A percentile compares a stretch with the other conserved stretches of the same genome.
Conservation (phyloP, 2,113 vertebrate species). For the Tautogolabrus adspersus region DNA sequence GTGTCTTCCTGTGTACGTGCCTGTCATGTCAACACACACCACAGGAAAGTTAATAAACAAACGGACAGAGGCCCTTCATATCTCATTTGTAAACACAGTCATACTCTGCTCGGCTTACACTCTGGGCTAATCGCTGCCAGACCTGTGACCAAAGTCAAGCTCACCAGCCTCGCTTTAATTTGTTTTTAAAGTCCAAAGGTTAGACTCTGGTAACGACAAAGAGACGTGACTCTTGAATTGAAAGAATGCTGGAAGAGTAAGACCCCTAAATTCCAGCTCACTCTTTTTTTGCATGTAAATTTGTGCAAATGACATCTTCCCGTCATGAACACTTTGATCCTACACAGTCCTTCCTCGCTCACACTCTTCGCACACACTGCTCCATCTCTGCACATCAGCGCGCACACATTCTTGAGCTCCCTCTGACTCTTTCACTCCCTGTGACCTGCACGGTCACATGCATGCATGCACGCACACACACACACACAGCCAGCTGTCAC, state of each 20-base stretch:
- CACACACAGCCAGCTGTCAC: slow-evolving; percentile 55
- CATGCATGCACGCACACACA: background rate
- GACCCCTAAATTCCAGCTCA: slow-evolving; percentile 9
- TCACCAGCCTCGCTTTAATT: background rate
- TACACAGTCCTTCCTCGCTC: slow-evolving; percentile 8
- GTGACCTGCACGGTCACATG: background rate
- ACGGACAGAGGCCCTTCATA: background rate
- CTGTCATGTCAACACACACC: background rate
- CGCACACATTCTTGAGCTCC: background rate
- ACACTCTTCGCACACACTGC: background rate
- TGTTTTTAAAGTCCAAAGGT: slow-evolving; percentile 13
- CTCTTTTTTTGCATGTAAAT: background rate
- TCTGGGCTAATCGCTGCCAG: slow-evolving; percentile 10
- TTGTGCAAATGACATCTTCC: background rate
- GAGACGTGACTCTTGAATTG: slow-evolving; percentile 16
- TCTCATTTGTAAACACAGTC: slow-evolving; percentile 12
- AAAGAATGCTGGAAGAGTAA: slow-evolving; percentile 65
- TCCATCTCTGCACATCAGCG: background rate
- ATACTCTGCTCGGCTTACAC: background rate
- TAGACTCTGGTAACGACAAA: background rate
- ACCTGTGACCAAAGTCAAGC: background rate
- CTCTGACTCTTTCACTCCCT: slow-evolving; percentile 27
- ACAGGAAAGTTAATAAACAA: slow-evolving; percentile 39
- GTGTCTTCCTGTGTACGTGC: slow-evolving; percentile 24
- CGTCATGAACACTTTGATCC: slow-evolving; percentile 18